Evolutionary conservation across 2,113 vertebrate genomes (phyloP), one percentile per base, ranked within the genome.

Genomic region (Siniperca knerii): DNA sequence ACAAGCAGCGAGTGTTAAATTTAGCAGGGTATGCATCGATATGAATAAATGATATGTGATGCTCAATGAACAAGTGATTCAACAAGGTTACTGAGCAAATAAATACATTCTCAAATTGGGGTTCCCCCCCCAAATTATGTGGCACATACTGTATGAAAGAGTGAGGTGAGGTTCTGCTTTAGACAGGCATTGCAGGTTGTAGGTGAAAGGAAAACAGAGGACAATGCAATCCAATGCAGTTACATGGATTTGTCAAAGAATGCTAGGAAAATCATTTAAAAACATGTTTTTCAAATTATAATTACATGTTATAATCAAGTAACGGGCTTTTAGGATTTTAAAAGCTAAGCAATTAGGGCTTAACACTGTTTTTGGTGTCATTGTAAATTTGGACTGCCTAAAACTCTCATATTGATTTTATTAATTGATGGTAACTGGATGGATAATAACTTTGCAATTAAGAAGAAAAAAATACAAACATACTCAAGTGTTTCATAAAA

Each of bases 1-100:
- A 90, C 88, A 62, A 81, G 81, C 81, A 40, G 33, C 0, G 23
- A 35, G 55, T 44, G 65, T 83, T 91, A 90, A 40, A 86, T 87
- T 85, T 87, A 86, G 86, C 80, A 52, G 42, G 25, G 37, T 73
- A 87, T 73, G 69, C 23, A 74, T 18, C 13, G n/a, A 67, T 77
- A 67, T 82, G 60, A 87, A 90, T 81, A 87, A 89, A 87, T n/a
- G 44, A 2, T n/a, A 64, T 75, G 69, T 13, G 42, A 62, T 83
- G 75, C n/a, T 80, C 60, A 81, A 60, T 66, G 40, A 72, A 35
- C 18, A 20, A 60, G 29, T 61, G 71, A 58, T 68, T 64, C 48
- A 65, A 60, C 55, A 58, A 64, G 68, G 37, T 81, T 81, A 66
- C 21, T n/a, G 61, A 68, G 44, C 25, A 77, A 83, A 75, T 62